Conservation (phyloP, 1,140 invertebrate genomes). For the Gryllus bimaculatus region DNA sequence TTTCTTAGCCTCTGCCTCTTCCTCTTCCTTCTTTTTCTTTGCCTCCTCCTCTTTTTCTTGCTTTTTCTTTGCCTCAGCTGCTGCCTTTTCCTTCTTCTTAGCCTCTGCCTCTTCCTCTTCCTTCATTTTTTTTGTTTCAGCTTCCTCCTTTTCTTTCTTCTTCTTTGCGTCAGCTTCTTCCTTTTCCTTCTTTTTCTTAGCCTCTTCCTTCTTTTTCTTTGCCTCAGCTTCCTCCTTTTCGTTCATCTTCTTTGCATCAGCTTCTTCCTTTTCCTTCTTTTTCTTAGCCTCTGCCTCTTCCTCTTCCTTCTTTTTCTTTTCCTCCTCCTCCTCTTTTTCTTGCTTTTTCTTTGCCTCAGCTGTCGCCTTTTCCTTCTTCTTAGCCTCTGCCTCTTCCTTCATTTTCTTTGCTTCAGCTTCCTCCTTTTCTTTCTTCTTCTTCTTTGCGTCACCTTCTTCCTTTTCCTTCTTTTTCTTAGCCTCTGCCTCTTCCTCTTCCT, state of each 20-base stretch:
- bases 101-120: conserved; percentile 21
- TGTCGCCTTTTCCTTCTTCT: background rate
- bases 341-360: conserved; percentile 10
- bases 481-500: conserved; percentile 23
- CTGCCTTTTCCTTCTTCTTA: conserved; percentile 17
- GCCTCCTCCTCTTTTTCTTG: conserved; percentile 18
- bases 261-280: conserved; percentile 21
- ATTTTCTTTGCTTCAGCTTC: conserved; percentile 21
- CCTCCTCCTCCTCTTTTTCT: conserved; percentile 7
- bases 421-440: conserved; percentile 21
- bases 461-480: conserved; percentile 26
- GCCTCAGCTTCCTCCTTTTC: conserved; percentile 15
- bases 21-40: conserved; percentile 9
- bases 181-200: conserved; percentile 9
- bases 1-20: conserved; percentile 17
- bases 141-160: conserved; percentile 21
- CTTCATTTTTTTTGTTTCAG: conserved; percentile 19
- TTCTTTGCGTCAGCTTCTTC: conserved; percentile 19
- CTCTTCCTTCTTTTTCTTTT: conserved; percentile 23
- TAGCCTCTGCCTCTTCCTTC: conserved; percentile 17
- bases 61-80: conserved; percentile 21
- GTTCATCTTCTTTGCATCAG: conserved; percentile 18
- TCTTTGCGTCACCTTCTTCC: background rate
- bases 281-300: conserved; percentile 22
- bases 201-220: conserved; percentile 22